Evolutionary conservation across 2,113 vertebrate species (phyloP), one percentile per base, ranked within the genome.

Genomic region (Castor canadensis): DNA sequence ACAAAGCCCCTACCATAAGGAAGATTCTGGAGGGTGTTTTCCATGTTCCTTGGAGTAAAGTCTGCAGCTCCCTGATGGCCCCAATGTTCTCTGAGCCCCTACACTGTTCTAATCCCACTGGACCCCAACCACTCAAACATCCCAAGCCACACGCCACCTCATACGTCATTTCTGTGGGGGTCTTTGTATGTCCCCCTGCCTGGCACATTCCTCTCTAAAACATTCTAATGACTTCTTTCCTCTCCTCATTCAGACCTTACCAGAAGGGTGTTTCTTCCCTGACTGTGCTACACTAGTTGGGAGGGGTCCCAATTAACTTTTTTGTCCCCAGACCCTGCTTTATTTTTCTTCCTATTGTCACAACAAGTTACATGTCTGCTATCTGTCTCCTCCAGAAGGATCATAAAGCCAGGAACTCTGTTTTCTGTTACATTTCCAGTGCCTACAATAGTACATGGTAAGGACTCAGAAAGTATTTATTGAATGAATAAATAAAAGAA

Each of bases 401-500:
- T 72, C 64, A 81, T 26, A 71, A 85, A 45, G 54, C 49, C 32
- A 89, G 60, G 7, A 72, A 69, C 24, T 85, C 47, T 22, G 16
- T 64, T 77, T 49, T 85, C 32, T n/a, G 1, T 84, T 81, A 56
- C 15, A 85, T 19, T 89, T 83, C 64, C 5, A 66, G 43, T 22
- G 4, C 38, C 49, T 67, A 92, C 83, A 72, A 87, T 6, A 69
- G 67, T 35, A 85, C 30, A 66, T 6, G 6, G 13, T 32, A 67
- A 22, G 9, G 38, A 45, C 30, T 81, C 77, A 88, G 89, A 87
- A 95, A 92, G 56, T 52, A 84, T 38, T 69, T 77, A 47, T 4
- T 80, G n/a, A 66, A 91, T 35, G 40, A 92, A 80, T 47, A 47
- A 58, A 85, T 56, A 64, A 75, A 89, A 38, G 64, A 60, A 52